Percentiles rank a stretch among this genome's conserved stretches.
Evolutionary conservation across 2,797 vertebrate genomes (phyloP).

Genomic region (Momotus momota): DNA sequence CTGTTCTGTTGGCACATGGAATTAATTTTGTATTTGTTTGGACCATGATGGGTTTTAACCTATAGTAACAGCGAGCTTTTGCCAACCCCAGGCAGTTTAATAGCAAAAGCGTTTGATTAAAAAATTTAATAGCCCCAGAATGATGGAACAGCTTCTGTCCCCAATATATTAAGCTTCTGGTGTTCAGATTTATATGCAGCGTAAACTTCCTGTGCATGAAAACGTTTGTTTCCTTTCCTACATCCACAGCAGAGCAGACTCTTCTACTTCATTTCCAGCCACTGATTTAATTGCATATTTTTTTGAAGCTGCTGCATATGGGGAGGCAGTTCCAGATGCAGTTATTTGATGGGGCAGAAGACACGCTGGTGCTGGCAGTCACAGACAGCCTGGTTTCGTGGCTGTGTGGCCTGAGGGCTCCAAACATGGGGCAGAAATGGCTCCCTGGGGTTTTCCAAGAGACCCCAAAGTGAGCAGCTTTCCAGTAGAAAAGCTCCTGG

Average conservation of each 20-base stretch:
- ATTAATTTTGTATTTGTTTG: slow-evolving; percentile 63
- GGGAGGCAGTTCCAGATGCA: not conserved
- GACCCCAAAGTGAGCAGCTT: not conserved
- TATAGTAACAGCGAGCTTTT: slow-evolving; percentile 44
- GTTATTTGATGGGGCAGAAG: not conserved
- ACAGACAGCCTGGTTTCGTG: not conserved
- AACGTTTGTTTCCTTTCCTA: slow-evolving; percentile 37
- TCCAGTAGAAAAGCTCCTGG: rapidly evolving
- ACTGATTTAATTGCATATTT: not conserved
- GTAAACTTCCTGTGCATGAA: slow-evolving; percentile 29
- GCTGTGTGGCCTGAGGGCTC: rapidly evolving
- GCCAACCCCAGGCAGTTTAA: slow-evolving; percentile 75
- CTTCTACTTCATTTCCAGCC: not conserved
- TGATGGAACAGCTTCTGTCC: slow-evolving; percentile 52
- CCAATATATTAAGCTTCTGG: slow-evolving; percentile 45
- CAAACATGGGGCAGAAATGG: rapidly evolving
- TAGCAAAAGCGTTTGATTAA: slow-evolving; percentile 79
- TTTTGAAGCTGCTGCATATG: not conserved
- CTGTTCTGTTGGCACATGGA: not conserved
- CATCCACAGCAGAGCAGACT: not conserved
- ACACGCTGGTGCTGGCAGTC: not conserved
- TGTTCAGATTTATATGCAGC: not conserved
- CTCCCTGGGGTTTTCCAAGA: not conserved
- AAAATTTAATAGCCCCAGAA: slow-evolving; percentile 71
- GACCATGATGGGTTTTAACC: slow-evolving; percentile 18